Evolutionary conservation across 2,113 vertebrate species (phyloP).

Genomic region (Xiphias gladius): DNA sequence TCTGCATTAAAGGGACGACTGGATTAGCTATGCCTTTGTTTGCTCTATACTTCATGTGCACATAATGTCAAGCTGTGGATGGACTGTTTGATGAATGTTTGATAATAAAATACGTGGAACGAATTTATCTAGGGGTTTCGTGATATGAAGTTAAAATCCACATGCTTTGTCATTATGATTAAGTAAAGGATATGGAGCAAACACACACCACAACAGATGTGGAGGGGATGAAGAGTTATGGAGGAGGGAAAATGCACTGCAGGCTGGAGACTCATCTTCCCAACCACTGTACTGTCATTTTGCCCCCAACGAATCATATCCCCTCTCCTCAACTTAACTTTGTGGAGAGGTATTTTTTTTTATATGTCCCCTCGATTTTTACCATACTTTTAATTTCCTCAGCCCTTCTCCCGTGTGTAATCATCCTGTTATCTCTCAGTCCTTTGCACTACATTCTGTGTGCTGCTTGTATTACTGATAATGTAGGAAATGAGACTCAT

Average conservation of each 20-base stretch:
- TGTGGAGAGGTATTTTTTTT: neutral
- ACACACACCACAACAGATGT: conserved; percentile 17
- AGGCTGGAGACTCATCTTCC: conserved; percentile 20
- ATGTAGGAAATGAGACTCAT: neutral
- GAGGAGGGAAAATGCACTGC: neutral
- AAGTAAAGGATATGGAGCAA: conserved; percentile 12
- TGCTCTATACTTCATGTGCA: no score
- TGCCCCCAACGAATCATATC: conserved; percentile 19
- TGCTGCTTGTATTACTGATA: neutral
- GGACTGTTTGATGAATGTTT: neutral
- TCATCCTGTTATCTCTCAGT: neutral
- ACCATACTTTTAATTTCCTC: neutral
- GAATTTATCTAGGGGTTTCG: neutral
- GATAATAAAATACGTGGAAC: neutral
- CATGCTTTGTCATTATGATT: conserved; percentile 20
- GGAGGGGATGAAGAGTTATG: neutral
- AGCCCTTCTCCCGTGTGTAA: neutral
- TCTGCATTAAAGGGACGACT: neutral
- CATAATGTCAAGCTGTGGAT: neutral
- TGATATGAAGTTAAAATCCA: neutral
- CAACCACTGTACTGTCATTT: conserved; percentile 12
- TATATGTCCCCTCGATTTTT: neutral
- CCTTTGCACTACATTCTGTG: neutral
- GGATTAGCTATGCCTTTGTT: neutral
- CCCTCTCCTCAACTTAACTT: conserved; percentile 2